Conservation (phyloP, 30 jellyfish, hydroid and myxozoan species). For the Aurelia sp. region DNA sequence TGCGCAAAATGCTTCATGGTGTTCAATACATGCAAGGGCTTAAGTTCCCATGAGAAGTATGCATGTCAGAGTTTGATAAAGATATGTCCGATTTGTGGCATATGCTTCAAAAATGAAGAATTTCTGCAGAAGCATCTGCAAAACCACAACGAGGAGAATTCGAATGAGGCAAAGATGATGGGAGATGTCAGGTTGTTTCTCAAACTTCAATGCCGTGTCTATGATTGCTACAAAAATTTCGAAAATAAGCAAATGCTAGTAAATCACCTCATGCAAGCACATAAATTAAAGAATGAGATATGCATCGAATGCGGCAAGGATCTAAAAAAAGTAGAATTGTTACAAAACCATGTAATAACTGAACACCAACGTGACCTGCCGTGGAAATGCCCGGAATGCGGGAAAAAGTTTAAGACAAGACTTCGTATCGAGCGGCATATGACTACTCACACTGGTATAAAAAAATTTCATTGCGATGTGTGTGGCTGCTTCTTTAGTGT, state of each 20-base stretch:
- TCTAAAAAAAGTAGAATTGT: background rate
- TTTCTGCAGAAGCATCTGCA: background rate
- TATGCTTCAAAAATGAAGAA: background rate
- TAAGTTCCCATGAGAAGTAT: constrained; percentile 8
- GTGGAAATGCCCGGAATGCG: constrained; percentile 20
- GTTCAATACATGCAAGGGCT: background rate
- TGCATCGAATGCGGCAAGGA: background rate
- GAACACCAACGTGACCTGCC: background rate
- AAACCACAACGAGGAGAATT: no score
- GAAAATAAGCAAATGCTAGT: background rate
- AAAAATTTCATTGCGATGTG: background rate
- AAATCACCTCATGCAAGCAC: background rate
- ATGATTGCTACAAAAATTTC: background rate
- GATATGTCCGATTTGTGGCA: constrained; percentile 4
- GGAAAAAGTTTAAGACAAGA: background rate
- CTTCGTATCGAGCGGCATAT: background rate
- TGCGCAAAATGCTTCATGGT: constrained; percentile 26
- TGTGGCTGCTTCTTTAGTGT: background rate
- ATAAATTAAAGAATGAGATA: background rate
- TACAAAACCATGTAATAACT: background rate
- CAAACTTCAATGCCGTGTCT: background rate
- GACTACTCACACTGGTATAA: background rate
- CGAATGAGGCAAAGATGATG: no score
- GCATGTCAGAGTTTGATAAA: background rate
- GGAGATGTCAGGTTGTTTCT: no score